phyloP scores from a whole-genome alignment of 2,888 invertebrate genomes.

The Metellina segmentata region DNA sequence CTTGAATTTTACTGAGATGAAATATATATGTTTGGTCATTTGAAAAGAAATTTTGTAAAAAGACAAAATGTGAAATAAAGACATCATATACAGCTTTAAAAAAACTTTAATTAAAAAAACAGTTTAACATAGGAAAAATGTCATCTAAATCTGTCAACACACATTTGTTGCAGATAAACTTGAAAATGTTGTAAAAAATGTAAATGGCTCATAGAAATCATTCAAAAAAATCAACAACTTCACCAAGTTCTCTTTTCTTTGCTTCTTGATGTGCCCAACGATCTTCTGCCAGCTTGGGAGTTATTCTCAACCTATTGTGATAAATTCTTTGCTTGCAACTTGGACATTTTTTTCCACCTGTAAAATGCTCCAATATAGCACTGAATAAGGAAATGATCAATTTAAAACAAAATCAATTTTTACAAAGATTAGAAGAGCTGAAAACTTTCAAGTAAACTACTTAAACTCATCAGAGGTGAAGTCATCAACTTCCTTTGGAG shows the following conservation, averaged over 20 bases:
- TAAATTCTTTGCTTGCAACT: conserved; percentile 85
- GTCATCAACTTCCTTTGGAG: no score
- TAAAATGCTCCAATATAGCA: background rate
- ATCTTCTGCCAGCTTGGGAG: conserved; percentile 86
- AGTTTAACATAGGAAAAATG: background rate
- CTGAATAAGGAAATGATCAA: background rate
- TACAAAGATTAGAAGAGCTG: background rate
- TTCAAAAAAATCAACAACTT: conserved; percentile 86
- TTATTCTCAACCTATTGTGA: conserved; percentile 88
- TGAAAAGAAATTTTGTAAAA: no score
- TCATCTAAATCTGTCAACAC: background rate
- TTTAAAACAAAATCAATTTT: background rate
- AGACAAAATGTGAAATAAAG: background rate
- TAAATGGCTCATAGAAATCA: conserved; percentile 28
- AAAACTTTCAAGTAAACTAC: no score
- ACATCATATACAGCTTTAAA: background rate
- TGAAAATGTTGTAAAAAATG: background rate
- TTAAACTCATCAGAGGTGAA: no score
- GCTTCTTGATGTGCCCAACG: conserved; percentile 90
- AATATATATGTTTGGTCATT: no score
- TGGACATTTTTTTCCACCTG: conserved; percentile 87
- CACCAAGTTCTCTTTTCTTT: conserved; percentile 87
- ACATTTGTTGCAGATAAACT: background rate
- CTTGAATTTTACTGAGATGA: background rate
- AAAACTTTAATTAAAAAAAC: background rate